Evolutionary conservation across 2,797 vertebrate species (phyloP).

Genomic region (Cryptoprocta ferox): DNA sequence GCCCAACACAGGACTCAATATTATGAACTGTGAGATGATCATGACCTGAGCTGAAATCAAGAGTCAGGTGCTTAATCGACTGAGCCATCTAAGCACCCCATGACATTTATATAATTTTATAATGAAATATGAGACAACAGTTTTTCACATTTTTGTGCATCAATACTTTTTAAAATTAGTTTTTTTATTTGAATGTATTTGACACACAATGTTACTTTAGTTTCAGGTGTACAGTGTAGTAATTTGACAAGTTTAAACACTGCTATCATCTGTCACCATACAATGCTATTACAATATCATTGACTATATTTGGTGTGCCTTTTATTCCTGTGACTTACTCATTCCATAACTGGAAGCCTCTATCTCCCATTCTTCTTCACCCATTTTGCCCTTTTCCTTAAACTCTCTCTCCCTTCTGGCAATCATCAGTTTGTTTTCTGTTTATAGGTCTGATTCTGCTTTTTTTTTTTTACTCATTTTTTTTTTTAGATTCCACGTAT

Average conservation of each 20-base stretch:
- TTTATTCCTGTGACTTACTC: not conserved
- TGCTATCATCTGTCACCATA: not conserved
- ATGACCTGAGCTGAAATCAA: no score
- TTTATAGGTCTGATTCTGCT: no score
- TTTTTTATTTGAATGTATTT: not conserved
- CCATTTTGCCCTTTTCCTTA: not conserved
- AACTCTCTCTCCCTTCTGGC: no score
- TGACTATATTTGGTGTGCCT: not conserved
- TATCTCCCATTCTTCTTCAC: not conserved
- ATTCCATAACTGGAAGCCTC: not conserved
- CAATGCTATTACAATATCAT: not conserved
- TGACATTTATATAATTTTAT: not conserved
- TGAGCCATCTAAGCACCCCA: no score
- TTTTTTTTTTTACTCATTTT: no score
- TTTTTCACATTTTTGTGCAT: not conserved
- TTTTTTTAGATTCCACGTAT: no score
- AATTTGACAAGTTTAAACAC: not conserved
- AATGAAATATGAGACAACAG: not conserved
- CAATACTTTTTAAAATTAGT: not conserved
- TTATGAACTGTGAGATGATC: no score
- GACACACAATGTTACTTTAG: not conserved
- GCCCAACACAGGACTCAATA: no score
- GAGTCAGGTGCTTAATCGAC: no score
- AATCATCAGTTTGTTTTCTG: no score
- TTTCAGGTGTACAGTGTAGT: not conserved